phyloP scores from a whole-genome alignment of 92 coral and sea anemone species.

The Montipora capitata region DNA sequence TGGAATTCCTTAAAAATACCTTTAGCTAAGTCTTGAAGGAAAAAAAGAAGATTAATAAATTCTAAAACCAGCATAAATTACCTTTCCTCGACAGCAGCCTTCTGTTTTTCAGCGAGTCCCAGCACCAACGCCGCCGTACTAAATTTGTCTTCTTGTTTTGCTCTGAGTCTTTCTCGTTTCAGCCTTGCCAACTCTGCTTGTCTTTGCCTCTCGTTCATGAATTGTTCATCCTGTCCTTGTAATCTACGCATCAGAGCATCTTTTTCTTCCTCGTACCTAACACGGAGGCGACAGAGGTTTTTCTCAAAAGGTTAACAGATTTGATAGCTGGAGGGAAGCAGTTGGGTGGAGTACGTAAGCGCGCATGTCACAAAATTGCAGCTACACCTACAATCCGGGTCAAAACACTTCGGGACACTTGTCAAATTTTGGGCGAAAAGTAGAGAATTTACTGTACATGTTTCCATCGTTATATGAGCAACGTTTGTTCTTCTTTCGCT shows the following conservation, averaged over 20 bases:
- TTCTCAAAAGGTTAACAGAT: too few relatives aligned
- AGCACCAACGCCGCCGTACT: slow-evolving; percentile 96
- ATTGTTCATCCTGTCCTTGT: slow-evolving; percentile 91
- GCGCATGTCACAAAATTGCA: too few relatives aligned
- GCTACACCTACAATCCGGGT: too few relatives aligned
- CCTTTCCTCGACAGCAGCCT: slow-evolving; percentile 95
- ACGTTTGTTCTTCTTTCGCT: too few relatives aligned
- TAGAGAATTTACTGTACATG: too few relatives aligned
- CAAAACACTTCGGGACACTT: too few relatives aligned
- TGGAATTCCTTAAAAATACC: too few relatives aligned
- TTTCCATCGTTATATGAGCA: too few relatives aligned
- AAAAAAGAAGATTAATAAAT: too few relatives aligned
- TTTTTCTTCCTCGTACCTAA: slow-evolving; percentile 94
- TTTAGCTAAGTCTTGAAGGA: too few relatives aligned
- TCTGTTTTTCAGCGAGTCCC: slow-evolving; percentile 97
- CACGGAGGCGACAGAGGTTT: neutral
- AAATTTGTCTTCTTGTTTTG: slow-evolving; percentile 94
- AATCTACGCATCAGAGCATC: slow-evolving; percentile 95
- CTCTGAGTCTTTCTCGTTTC: slow-evolving; percentile 90
- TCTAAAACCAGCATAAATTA: neutral
- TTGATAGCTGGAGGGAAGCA: too few relatives aligned
- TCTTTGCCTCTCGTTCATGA: slow-evolving; percentile 91
- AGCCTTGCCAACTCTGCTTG: slow-evolving; percentile 96
- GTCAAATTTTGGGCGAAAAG: too few relatives aligned
- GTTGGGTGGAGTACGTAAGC: neutral